Percentiles rank a stretch among this genome's conserved stretches.
Evolutionary conservation across 1,140 invertebrate species (phyloP).

Genomic region (Mesaphorura yosii): DNA sequence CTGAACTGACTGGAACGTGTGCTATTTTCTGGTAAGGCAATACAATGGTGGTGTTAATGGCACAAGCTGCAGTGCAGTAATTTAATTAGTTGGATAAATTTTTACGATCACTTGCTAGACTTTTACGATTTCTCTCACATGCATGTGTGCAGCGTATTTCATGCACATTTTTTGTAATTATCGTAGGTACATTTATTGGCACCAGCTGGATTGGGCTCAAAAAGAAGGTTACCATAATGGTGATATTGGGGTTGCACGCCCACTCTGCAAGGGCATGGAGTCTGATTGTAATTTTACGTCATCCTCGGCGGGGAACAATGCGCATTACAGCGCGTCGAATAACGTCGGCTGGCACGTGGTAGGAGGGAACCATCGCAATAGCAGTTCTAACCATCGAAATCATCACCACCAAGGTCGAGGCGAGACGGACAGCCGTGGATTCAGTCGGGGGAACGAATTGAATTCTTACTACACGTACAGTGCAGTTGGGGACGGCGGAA

Average conservation of each 20-base stretch:
- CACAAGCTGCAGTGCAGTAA: conserved; percentile 45
- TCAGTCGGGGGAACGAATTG: no score
- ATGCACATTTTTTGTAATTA: no score
- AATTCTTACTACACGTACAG: not conserved
- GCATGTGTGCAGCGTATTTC: no score
- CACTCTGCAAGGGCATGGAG: not conserved
- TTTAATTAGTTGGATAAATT: no score
- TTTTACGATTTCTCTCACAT: no score
- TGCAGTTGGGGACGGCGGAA: not conserved
- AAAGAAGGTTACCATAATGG: not conserved
- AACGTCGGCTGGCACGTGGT: not conserved
- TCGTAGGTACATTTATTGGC: no score
- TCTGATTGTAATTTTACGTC: not conserved
- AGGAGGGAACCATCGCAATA: not conserved
- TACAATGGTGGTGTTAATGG: no score
- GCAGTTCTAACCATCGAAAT: not conserved
- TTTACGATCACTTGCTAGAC: no score
- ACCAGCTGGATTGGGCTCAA: conserved; percentile 17
- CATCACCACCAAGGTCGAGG: not conserved
- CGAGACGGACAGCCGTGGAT: no score
- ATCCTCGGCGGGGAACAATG: not conserved
- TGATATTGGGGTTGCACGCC: not conserved
- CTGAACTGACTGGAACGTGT: conserved; percentile 68
- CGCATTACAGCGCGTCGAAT: not conserved
- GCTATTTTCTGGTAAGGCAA: conserved; percentile 78